Evolutionary conservation across 1,140 invertebrate species (phyloP), one percentile per base, ranked within the genome.

Genomic region (Anastrepha obliqua): DNA sequence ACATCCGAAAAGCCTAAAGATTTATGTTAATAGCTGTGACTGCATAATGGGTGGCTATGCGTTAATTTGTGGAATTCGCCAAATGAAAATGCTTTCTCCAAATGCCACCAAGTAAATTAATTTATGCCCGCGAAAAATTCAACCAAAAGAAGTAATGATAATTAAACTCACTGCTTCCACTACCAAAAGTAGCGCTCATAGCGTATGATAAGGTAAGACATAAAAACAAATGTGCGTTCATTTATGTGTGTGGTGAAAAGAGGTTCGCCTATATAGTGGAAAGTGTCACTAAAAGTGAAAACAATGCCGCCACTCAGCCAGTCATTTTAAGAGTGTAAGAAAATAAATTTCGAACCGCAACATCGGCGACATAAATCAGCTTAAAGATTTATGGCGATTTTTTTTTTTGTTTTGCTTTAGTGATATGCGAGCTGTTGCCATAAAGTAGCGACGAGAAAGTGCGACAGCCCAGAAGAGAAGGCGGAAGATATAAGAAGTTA

Each of bases 351-450:
- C 39, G 60, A 64, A 64, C 55, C 62, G 44, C n/a, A 87, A 55
- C 60, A 87, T 44, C 90, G 88, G 88, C 89, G 89, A 91, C 91
- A 92, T 92, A 92, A 92, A 92, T 92, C 91, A 92, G 91, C 89
- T 88, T 87, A 90, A 90, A 92, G 91, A 92, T 92, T 92, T 92
- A 92, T 92, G 89, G 90, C 90, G 91, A 90, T 92, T 90, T 91
- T 90, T 90, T 90, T 90, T 90, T 92, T 90, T 91, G 90, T 90
- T 89, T 90, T 90, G 90, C 89, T 92, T 92, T 89, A 88, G 87
- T 89, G 91, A 92, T 92, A 92, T 91, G 90, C 87, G 89, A 17
- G 7, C 42, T n/a, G 42, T 44, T 74, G 86, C 87, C 44, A 42
- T 42, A 74, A 3, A n/a, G 42, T 6, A 29, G 20, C n/a, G 11